Evolutionary conservation across 2,888 invertebrate species (phyloP).

Genomic region (Drosophila subquinaria): DNA sequence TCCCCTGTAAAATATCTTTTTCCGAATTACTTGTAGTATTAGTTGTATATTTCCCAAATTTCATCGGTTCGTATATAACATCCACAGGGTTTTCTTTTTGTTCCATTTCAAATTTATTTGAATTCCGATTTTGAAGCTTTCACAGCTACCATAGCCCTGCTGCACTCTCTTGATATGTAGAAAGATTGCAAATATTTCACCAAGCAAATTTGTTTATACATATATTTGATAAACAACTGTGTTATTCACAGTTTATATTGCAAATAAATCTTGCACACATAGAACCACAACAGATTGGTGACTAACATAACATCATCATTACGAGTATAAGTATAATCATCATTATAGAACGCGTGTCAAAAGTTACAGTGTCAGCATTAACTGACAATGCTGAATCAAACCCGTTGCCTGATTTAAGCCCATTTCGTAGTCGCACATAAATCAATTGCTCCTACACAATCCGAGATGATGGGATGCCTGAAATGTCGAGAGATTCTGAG

Average conservation of each 20-base stretch:
- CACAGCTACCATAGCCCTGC: not conserved
- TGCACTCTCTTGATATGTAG: not conserved
- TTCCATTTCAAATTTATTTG: conserved; percentile 17
- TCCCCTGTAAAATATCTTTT: no score
- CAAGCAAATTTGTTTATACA: conserved; percentile 23
- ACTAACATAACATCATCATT: not conserved
- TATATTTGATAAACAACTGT: conserved; percentile 10
- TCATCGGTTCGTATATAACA: not conserved
- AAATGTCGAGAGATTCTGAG: not conserved
- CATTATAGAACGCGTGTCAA: conserved; percentile 16
- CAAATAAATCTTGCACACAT: conserved; percentile 31
- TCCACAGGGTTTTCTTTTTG: not conserved
- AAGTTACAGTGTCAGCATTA: conserved; percentile 13
- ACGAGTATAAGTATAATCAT: not conserved
- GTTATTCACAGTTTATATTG: conserved; percentile 36
- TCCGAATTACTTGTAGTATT: not conserved
- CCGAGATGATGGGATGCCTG: not conserved
- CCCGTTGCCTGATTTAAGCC: not conserved
- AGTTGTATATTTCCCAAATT: not conserved
- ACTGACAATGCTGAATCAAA: not conserved
- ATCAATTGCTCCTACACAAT: conserved; percentile 28
- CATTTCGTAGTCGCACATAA: conserved; percentile 2
- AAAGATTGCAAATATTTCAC: conserved; percentile 29
- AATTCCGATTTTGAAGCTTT: conserved; percentile 12
- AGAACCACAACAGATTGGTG: not conserved